Evolutionary conservation across 2,888 invertebrate genomes (phyloP), one percentile per base, ranked within the genome.

Genomic region (Tetropium fuscum): DNA sequence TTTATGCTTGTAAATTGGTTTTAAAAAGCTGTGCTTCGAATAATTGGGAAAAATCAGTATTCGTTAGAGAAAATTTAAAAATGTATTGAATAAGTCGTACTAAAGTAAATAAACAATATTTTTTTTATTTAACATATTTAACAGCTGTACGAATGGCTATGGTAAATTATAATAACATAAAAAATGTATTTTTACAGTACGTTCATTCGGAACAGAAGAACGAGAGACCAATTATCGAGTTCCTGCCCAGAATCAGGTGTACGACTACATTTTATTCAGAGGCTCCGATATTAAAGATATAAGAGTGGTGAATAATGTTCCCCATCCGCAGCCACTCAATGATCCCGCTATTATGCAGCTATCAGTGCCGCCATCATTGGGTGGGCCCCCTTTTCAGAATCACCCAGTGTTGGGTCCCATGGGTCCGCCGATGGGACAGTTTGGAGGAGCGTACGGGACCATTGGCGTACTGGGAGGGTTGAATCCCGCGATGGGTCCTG

Each of bases 241-340:
- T 55, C 94, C 97, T 49, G 95, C 97, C 13, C 93, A 98, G 82
- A 96, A 95, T 84, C 98, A 99, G 83, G 93, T 98, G 53, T 99
- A 98, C 82, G 98, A 99, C 81, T 99, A 97, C 83, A 99, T 99
- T 77, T 88, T 99, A 73, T 99, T 99, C 84, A 89, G 98, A 71
- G 98, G 98, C 41, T 92, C 95, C 68, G 99, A 99, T 82, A 99
- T 99, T 78, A 99, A 99, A 85, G 98, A 99, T 82, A 95, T 99
- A 77, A 89, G 97, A 81, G 97, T 99, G 47, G 92, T 98, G 61
- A 95, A 93, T 83, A 92, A 90, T 85, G 91, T 90, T 51, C 88
- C 90, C 67, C 89, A 92, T 49, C 85, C 94, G 78, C 94, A 95
- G 65, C 76, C 77, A 5, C 75, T 77, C 44, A 96, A 97, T 84